Evolutionary conservation across 2,888 invertebrate species (phyloP).

Genomic region (Lycia hirtaria): DNA sequence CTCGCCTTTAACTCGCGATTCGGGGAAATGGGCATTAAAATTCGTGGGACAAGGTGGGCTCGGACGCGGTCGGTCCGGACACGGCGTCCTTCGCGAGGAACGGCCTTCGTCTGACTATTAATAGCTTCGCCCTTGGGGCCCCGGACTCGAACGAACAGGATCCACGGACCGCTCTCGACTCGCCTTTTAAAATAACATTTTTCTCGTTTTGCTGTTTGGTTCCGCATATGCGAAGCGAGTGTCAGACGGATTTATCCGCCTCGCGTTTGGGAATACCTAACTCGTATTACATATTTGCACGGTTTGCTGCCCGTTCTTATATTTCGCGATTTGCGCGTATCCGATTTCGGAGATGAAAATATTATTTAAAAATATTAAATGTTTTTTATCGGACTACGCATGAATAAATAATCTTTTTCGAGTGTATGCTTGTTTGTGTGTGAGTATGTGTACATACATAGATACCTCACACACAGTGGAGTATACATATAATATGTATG

Average conservation of each 20-base stretch:
- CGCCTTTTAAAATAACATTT: conserved; percentile 43
- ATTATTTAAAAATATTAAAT: conserved; percentile 17
- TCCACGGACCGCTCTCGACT: conserved; percentile 65
- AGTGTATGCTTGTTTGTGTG: no score
- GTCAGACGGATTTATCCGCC: background rate
- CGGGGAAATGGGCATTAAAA: conserved; percentile 66
- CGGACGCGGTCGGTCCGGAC: conserved; percentile 51
- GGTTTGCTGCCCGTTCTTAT: conserved; percentile 32
- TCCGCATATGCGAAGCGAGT: conserved; percentile 14
- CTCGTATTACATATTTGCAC: conserved; percentile 27
- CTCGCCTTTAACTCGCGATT: conserved; percentile 54
- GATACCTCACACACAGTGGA: no score
- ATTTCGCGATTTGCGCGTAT: conserved; percentile 16
- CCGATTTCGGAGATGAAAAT: conserved; percentile 23
- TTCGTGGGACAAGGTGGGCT: conserved; percentile 48
- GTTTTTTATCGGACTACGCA: no score
- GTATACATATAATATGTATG: no score
- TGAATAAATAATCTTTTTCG: no score
- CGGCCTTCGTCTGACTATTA: conserved; percentile 71
- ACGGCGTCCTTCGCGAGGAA: conserved; percentile 42
- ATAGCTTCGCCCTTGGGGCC: conserved; percentile 79
- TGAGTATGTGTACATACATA: no score
- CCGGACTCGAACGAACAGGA: conserved; percentile 70
- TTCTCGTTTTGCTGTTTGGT: conserved; percentile 9
- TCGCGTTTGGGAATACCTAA: conserved; percentile 4